Evolutionary conservation across 2,797 vertebrate genomes (phyloP).

Genomic region (Macroramphosus scolopax): DNA sequence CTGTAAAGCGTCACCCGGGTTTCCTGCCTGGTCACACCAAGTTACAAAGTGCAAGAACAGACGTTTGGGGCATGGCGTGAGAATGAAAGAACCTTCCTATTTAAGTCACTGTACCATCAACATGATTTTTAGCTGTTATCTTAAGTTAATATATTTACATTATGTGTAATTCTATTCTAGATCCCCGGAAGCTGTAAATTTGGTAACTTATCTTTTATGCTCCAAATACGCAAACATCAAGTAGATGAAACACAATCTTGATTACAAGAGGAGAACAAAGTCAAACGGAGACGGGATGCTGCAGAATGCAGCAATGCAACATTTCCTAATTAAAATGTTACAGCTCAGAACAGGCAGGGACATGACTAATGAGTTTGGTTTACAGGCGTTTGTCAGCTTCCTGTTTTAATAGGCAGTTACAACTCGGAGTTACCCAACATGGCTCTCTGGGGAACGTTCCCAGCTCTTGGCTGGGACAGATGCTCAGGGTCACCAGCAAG

Average conservation of each 20-base stretch:
- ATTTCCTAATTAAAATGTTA: slow-evolving; percentile 57
- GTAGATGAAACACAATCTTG: slow-evolving; percentile 1
- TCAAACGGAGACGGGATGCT: slow-evolving; percentile 16
- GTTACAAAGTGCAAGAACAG: too few relatives aligned
- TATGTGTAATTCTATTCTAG: too few relatives aligned
- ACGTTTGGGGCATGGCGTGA: too few relatives aligned
- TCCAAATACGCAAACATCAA: background rate
- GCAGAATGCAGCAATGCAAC: slow-evolving; percentile 3
- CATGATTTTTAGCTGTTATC: too few relatives aligned
- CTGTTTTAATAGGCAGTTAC: slow-evolving; percentile 69
- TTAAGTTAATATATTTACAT: too few relatives aligned
- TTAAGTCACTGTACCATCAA: too few relatives aligned
- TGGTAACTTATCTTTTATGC: too few relatives aligned
- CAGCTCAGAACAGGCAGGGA: slow-evolving; percentile 52
- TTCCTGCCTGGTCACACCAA: too few relatives aligned
- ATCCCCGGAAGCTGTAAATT: too few relatives aligned
- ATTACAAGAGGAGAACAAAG: slow-evolving; percentile 3
- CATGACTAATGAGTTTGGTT: slow-evolving; percentile 75
- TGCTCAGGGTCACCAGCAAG: slow-evolving; percentile 62
- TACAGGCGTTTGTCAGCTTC: slow-evolving; percentile 70
- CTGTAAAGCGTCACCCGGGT: too few relatives aligned
- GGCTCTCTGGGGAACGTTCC: slow-evolving; percentile 59
- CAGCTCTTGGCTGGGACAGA: slow-evolving; percentile 53
- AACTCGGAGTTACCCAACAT: slow-evolving; percentile 63
- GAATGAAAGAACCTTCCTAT: too few relatives aligned